Percentiles rank a stretch among this genome's conserved stretches.
Conservation (phyloP, 2,113 vertebrate genomes). For the Calidris pygmaea region DNA sequence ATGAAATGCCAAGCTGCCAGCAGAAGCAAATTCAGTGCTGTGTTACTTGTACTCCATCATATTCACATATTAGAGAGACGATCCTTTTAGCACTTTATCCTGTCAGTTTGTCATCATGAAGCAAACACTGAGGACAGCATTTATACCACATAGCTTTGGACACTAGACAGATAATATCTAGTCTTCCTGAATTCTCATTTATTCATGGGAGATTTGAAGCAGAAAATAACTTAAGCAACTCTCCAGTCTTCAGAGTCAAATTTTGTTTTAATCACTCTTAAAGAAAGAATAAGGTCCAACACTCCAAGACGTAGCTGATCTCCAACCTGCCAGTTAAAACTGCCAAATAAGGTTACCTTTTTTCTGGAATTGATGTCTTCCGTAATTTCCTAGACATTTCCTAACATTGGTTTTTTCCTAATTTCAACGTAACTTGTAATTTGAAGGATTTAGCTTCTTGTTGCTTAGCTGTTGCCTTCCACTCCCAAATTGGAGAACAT, state of each 20-base stretch:
- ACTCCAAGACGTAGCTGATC: not conserved
- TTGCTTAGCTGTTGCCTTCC: not conserved
- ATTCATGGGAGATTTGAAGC: not conserved
- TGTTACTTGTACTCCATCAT: not conserved
- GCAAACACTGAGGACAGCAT: not conserved
- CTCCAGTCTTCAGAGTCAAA: not conserved
- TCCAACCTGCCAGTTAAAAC: not conserved
- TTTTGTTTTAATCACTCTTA: not conserved
- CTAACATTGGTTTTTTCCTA: not conserved
- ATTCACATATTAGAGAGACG: not conserved
- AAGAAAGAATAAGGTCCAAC: not conserved
- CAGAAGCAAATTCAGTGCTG: not conserved
- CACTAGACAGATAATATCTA: not conserved
- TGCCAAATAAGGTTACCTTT: not conserved
- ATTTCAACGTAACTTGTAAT: not conserved
- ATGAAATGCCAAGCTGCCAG: not conserved
- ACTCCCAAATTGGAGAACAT: not conserved
- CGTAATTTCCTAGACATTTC: not conserved
- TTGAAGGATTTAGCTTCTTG: not conserved
- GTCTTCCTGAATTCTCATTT: not conserved
- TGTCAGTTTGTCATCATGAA: not conserved
- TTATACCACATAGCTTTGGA: not conserved
- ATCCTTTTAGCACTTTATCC: not conserved
- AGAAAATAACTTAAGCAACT: not conserved
- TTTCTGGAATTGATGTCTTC: not conserved